phyloP scores from a whole-genome alignment of 2,113 vertebrate species.

The Leptobrachium leishanense region DNA sequence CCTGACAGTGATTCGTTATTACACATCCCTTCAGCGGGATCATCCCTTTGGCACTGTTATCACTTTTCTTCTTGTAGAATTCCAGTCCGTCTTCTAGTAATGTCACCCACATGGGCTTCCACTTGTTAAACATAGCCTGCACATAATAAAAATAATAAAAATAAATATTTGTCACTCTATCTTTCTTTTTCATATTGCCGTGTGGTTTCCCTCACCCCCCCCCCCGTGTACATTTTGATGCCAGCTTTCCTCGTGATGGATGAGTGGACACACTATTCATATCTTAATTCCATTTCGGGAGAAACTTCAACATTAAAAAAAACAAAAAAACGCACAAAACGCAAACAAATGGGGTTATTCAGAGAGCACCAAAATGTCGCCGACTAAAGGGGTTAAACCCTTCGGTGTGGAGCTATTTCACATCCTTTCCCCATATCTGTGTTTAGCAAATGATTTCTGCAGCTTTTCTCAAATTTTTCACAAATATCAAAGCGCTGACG shows the following conservation, averaged over 20 bases:
- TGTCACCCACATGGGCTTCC: conserved; percentile 91
- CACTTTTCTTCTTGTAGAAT: conserved; percentile 91
- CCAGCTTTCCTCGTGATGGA: too few relatives aligned
- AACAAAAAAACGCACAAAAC: too few relatives aligned
- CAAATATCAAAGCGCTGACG: too few relatives aligned
- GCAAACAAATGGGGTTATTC: too few relatives aligned
- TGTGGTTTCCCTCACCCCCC: too few relatives aligned
- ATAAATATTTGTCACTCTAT: background rate
- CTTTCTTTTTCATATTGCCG: background rate
- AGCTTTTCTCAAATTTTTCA: too few relatives aligned
- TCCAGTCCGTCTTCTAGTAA: conserved; percentile 89
- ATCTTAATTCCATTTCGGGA: background rate
- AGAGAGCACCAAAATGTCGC: too few relatives aligned
- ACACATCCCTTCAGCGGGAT: conserved; percentile 85
- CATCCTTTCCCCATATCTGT: too few relatives aligned
- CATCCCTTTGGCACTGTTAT: conserved; percentile 90
- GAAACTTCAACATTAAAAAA: background rate
- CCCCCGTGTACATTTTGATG: too few relatives aligned
- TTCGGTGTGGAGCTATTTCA: too few relatives aligned
- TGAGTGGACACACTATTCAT: background rate
- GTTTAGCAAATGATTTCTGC: too few relatives aligned
- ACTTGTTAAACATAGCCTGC: conserved; percentile 84
- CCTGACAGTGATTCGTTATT: conserved; percentile 83
- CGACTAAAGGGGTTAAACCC: too few relatives aligned
- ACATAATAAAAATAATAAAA: background rate